Evolutionary conservation across 1,140 invertebrate species (phyloP), one percentile per base, ranked within the genome.

Genomic region (Monomorium pharaonis): DNA sequence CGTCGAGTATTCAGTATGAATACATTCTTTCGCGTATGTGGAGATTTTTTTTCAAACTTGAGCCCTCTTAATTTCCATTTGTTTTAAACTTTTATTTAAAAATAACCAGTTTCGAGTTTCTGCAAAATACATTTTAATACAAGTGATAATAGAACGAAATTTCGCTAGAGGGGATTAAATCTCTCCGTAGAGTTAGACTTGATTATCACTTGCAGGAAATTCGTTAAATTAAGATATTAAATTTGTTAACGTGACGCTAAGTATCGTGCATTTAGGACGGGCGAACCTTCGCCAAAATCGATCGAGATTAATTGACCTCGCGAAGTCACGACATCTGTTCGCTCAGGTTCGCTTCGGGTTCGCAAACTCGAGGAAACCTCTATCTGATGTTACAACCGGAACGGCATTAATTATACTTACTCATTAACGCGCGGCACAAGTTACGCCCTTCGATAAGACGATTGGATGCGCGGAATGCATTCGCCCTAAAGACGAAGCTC

Each of bases 351-450:
- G 60, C 76, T n/a, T 18, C 51, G n/a, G 70, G n/a, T 54, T 69
- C 10, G 47, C 47, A 42, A 80, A 69, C 51, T 83, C 67, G 51
- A 58, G 24, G 78, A 44, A 58, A 72, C 12, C 67, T 21, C 51
- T 83, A 83, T 74, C 67, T 60, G 67, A 83, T 72, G 78, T 51
- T 58, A 27, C 49, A 72, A 49, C 65, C 24, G 24, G 18, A 81
- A 81, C 49, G 42, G n/a, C 67, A 83, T 83, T 83, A 83, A 83
- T 72, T 83, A 83, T 83, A 42, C 51, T 60, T 24, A 60, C 67
- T 83, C 67, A 60, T 83, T 83, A 83, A 83, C 78, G 67, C 18
- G 51, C 24, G n/a, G 51, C 51, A 3, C 30, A 74, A 74, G 37
- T 58, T 83, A 72, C 42, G 67, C 24, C n/a, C 51, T 33, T 58